Evolutionary conservation across 2,888 invertebrate species (phyloP).

Genomic region (Dicyrtoma fusca): DNA sequence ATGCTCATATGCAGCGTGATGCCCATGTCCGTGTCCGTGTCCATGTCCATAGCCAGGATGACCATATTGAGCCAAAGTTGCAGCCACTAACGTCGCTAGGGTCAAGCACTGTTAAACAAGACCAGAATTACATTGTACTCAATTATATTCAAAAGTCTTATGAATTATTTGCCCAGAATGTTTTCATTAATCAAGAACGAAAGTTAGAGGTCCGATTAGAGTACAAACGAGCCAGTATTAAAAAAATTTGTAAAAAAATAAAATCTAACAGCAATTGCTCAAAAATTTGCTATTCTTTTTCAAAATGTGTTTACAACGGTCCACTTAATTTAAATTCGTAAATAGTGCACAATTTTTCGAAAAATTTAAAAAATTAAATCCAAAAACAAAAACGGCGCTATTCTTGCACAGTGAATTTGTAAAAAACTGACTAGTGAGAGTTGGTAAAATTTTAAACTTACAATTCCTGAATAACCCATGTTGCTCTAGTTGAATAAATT

Average conservation of each 20-base stretch:
- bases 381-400: too few relatives aligned
- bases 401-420: too few relatives aligned
- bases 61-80: slow-evolving; percentile 15
- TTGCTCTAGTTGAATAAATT: too few relatives aligned
- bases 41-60: slow-evolving; percentile 29
- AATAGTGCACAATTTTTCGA: background rate
- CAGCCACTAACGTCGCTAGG: slow-evolving; percentile 7
- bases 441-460: too few relatives aligned
- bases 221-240: too few relatives aligned
- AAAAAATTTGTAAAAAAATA: too few relatives aligned
- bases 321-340: background rate
- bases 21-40: background rate
- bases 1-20: background rate
- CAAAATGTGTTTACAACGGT: background rate
- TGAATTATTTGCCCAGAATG: background rate
- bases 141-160: background rate
- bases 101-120: slow-evolving; percentile 8
- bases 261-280: too few relatives aligned
- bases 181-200: too few relatives aligned
- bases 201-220: too few relatives aligned
- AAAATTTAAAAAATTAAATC: too few relatives aligned
- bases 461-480: too few relatives aligned
- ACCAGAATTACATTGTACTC: background rate
- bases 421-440: too few relatives aligned
- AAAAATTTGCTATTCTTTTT: background rate